Percentiles rank a stretch among this genome's conserved stretches.
phyloP scores from a whole-genome alignment of 2,113 vertebrate species.

The Osmerus eperlanus region DNA sequence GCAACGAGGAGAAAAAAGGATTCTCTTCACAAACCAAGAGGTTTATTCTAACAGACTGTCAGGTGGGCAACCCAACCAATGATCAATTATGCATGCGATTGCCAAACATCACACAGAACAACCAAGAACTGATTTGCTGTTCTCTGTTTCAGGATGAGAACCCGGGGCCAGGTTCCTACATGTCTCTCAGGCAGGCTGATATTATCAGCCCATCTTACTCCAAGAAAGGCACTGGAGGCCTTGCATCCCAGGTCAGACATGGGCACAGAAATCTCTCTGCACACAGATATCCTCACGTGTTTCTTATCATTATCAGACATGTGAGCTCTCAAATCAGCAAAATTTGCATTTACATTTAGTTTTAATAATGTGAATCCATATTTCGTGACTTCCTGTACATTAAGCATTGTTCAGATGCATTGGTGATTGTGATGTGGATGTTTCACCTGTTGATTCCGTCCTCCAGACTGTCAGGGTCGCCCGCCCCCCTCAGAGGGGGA shows the following conservation, averaged over 20 bases:
- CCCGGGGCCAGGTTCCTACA: conserved; percentile 74
- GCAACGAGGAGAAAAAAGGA: conserved; percentile 59
- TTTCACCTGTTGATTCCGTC: not conserved
- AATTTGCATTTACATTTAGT: not conserved
- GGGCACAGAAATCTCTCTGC: not conserved
- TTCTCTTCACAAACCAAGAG: conserved; percentile 72
- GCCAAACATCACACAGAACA: not conserved
- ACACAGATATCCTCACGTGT: too few relatives aligned
- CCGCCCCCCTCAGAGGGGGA: conserved; percentile 36
- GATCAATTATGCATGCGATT: not conserved
- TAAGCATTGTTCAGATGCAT: not conserved
- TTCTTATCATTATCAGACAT: too few relatives aligned
- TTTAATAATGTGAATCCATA: not conserved
- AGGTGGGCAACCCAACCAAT: conserved; percentile 54
- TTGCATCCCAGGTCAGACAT: conserved; percentile 69
- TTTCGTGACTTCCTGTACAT: not conserved
- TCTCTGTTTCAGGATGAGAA: conserved; percentile 65
- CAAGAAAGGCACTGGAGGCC: conserved; percentile 73
- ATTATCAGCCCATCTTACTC: conserved; percentile 72
- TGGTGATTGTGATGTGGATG: too few relatives aligned
- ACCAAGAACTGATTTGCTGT: conserved; percentile 4
- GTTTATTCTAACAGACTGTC: conserved; percentile 53
- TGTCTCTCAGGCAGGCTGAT: conserved; percentile 53
- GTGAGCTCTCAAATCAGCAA: too few relatives aligned
- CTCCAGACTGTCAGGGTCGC: conserved; percentile 48